Base-by-base conservation (phyloP, 2,888 invertebrate genomes). In the Anagyrus pseudococci region DNA sequence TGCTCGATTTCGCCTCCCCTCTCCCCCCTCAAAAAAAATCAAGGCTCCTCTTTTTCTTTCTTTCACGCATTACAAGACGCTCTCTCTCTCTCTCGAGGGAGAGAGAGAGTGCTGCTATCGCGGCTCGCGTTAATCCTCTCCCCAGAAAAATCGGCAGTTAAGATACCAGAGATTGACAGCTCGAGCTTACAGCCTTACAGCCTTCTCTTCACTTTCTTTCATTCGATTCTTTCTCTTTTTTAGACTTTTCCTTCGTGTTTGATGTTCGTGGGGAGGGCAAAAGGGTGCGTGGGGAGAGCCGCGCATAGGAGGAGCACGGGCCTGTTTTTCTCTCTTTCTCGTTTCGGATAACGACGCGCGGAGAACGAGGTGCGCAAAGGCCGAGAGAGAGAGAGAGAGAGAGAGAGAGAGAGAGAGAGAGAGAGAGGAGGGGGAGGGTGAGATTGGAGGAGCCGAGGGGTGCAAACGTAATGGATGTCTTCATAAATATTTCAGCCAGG, bases 381-480 rank as follows among this genome's bases (percentile, higher is more conserved):
- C n/a, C n/a, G 29, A 29, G 29, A 7, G 13, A 37, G 2, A 37
- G 8, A 2, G 33, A 23, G 47, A 40, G 10, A 17, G 17, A 47
- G 17, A 29, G 29, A 29, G 29, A 7, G 13, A 37, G 2, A 37
- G 8, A 2, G 33, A 23, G 47, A 40, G 10, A 17, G 17, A 47
- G 17, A n/a, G 44, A 22, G 22, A 20, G 40, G 10, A n/a, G 3
- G 52, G 37, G 37, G 37, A n/a, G 37, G 17, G 25, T 25, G 17
- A 15, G 15, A 37, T n/a, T 19, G 19, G 17, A 10, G n/a, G 33
- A 37, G n/a, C n/a, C n/a, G 47, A 41, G 62, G 66, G 62, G 62
- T 66, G 62, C 55, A 62, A 62, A 44, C 59, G 19, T 66, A 59
- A 66, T 66, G 57, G 62, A 62, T 54, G 59, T 66, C 59, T 62